phyloP scores from a whole-genome alignment of 1,140 invertebrate genomes.

The Drosophila rhopaloa region DNA sequence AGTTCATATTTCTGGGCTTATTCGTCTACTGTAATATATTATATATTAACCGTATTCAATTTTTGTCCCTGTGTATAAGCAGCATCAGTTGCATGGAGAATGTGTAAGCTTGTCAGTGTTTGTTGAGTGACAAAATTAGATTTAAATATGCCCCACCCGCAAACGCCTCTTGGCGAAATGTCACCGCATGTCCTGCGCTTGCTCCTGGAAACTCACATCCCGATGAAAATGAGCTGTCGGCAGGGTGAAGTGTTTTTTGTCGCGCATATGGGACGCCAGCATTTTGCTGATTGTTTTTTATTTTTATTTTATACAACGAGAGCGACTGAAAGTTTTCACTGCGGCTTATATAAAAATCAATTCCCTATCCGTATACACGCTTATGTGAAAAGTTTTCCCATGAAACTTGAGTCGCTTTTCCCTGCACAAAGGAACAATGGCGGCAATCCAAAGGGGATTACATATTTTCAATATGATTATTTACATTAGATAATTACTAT shows the following conservation, averaged over 20 bases:
- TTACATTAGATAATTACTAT: conserved; percentile 22
- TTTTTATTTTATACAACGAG: conserved; percentile 35
- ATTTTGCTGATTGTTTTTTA: conserved; percentile 44
- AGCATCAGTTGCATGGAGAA: conserved; percentile 29
- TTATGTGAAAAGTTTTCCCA: conserved; percentile 75
- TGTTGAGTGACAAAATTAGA: conserved; percentile 80
- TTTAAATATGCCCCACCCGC: conserved; percentile 75
- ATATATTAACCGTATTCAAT: too few species aligned
- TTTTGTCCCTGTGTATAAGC: conserved; percentile 5
- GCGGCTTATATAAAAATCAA: conserved; percentile 56
- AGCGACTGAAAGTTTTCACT: conserved; percentile 18
- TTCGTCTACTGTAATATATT: too few species aligned
- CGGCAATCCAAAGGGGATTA: conserved; percentile 11
- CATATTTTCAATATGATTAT: conserved; percentile 20
- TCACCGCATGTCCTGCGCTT: conserved; percentile 68
- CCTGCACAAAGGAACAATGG: conserved; percentile 25
- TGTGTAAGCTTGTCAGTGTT: conserved; percentile 61
- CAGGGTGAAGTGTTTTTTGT: conserved; percentile 31
- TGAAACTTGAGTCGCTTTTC: conserved; percentile 52
- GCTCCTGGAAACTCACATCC: conserved; percentile 15
- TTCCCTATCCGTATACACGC: conserved; percentile 60
- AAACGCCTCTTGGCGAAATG: conserved; percentile 61
- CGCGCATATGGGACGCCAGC: conserved; percentile 39
- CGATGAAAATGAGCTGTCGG: conserved; percentile 69
- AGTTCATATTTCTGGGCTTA: too few species aligned